Evolutionary conservation across 64 coral and sea anemone species (phyloP).

Genomic region (Montipora cactus): DNA sequence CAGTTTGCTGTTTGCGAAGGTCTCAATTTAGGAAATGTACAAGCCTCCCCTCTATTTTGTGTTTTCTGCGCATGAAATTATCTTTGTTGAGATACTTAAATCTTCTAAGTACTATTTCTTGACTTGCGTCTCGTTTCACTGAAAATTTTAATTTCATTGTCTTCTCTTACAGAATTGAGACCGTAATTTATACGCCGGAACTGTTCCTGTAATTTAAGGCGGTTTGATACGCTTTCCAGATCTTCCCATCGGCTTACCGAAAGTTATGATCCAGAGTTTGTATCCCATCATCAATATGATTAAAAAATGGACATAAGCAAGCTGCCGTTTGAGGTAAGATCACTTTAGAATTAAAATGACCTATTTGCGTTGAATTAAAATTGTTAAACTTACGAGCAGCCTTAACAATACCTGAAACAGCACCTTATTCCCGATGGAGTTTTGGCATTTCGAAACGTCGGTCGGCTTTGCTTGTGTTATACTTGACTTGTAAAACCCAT

Average conservation of each 20-base stretch:
- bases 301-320: slow-evolving; percentile 42
- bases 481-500: neutral
- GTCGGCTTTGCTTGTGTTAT: neutral
- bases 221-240: slow-evolving; percentile 19
- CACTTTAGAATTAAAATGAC: neutral
- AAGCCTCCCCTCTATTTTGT: neutral
- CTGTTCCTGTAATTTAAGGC: slow-evolving; percentile 9
- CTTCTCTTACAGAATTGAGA: slow-evolving; percentile 32
- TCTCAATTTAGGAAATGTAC: neutral
- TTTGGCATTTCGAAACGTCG: neutral
- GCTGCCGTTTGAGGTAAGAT: slow-evolving; percentile 36
- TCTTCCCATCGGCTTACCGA: neutral
- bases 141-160: neutral
- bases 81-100: neutral
- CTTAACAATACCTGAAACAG: slow-evolving; percentile 1
- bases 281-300: neutral
- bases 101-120: neutral
- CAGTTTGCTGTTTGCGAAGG: neutral
- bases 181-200: slow-evolving; percentile 23
- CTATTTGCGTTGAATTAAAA: slow-evolving; percentile 19
- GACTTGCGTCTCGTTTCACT: neutral
- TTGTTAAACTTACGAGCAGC: slow-evolving; percentile 22
- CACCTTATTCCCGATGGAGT: neutral
- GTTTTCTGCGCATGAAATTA: neutral
- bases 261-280: slow-evolving; percentile 22